Percentiles rank a stretch among this genome's conserved stretches.
These are phyloP conservation scores for Actinostola sp. DNA, from an alignment of 92 coral and sea anemone species.

Conservation along the genomic window DNA sequence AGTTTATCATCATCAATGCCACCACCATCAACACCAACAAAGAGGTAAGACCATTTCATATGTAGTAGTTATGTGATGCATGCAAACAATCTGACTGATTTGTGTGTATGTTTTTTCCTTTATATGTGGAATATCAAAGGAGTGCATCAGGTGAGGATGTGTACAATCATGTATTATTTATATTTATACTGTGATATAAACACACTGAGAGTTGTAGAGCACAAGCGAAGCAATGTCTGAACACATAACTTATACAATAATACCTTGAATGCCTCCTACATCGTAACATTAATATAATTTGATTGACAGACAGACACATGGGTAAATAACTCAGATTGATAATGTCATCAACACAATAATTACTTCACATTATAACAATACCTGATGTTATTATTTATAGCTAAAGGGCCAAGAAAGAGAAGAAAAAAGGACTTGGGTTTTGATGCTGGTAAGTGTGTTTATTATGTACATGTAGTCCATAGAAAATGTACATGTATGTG, in stretches of 20 bases:
- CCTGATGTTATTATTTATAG: conserved; percentile 18
- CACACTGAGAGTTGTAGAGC: too few relatives aligned
- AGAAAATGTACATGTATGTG: too few relatives aligned
- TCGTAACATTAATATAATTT: too few relatives aligned
- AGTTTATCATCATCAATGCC: conserved; percentile 78
- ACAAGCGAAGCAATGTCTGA: too few relatives aligned
- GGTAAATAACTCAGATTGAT: too few relatives aligned
- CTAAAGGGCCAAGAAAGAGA: conserved; percentile 85
- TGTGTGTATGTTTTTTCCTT: not conserved
- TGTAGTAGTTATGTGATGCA: not conserved
- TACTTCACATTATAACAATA: not conserved
- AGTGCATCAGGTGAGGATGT: conserved; percentile 50
- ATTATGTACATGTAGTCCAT: too few relatives aligned
- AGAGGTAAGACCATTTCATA: conserved; percentile 49
- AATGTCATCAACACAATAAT: not conserved
- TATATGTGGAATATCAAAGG: conserved; percentile 16
- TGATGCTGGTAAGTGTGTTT: conserved; percentile 48
- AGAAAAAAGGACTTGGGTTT: conserved; percentile 63
- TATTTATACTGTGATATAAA: too few relatives aligned
- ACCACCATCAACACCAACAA: conserved; percentile 98
- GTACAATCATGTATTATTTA: too few relatives aligned
- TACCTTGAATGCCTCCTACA: too few relatives aligned
- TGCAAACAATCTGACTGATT: not conserved
- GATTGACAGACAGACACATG: too few relatives aligned
- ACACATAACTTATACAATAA: too few relatives aligned